phyloP scores from a whole-genome alignment of 1,140 invertebrate genomes.

The Telenomus remus region DNA sequence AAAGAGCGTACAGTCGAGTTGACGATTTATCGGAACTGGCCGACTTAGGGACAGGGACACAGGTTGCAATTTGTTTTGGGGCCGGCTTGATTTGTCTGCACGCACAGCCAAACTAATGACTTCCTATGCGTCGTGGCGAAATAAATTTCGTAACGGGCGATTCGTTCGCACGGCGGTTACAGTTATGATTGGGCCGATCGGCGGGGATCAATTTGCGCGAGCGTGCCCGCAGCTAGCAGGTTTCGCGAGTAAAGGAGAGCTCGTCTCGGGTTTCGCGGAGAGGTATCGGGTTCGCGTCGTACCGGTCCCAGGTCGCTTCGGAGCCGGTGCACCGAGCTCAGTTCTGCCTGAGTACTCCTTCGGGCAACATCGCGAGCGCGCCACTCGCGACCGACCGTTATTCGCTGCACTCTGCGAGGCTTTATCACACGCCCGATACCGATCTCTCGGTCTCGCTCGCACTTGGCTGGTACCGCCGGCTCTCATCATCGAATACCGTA shows the following conservation, averaged over 20 bases:
- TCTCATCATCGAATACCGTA: slow-evolving; percentile 47
- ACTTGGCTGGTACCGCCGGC: slow-evolving; percentile 7
- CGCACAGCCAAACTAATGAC: too few species aligned
- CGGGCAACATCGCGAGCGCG: slow-evolving; percentile 62
- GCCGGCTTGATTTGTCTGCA: too few species aligned
- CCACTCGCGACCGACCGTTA: slow-evolving; percentile 22
- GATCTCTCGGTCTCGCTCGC: slow-evolving; percentile 13
- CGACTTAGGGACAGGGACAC: too few species aligned
- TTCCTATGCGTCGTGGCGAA: too few species aligned
- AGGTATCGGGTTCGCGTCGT: slow-evolving; percentile 43
- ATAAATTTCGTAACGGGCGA: slow-evolving; percentile 1
- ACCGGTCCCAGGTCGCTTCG: slow-evolving; percentile 30
- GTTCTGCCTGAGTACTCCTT: slow-evolving; percentile 70
- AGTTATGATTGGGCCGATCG: slow-evolving; percentile 32
- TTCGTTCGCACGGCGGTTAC: slow-evolving; percentile 46
- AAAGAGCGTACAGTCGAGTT: too few species aligned
- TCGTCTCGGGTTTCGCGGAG: slow-evolving; percentile 46
- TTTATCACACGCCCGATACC: slow-evolving; percentile 25
- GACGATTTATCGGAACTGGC: too few species aligned
- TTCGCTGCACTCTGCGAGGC: slow-evolving; percentile 24
- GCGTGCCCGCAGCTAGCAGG: slow-evolving; percentile 28
- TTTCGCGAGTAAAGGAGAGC: slow-evolving; percentile 18
- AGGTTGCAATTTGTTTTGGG: too few species aligned
- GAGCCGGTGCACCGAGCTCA: slow-evolving; percentile 62
- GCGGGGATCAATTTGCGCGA: slow-evolving; percentile 40